Evolutionary conservation across 2,888 invertebrate species (phyloP).

Genomic region (Diachrysia chrysitis): DNA sequence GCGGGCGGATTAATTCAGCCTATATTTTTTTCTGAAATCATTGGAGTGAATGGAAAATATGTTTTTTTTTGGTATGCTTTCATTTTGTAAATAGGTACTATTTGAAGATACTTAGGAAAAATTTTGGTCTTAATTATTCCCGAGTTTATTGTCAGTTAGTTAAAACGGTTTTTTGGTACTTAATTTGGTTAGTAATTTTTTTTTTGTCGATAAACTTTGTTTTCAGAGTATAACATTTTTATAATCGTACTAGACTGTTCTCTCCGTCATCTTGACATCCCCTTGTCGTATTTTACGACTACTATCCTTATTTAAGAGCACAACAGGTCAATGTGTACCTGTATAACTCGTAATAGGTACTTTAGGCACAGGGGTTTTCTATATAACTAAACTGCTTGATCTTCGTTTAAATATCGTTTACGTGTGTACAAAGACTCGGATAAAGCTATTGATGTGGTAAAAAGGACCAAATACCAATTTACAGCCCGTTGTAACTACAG

Average conservation of each 20-base stretch:
- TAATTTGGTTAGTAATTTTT: neutral
- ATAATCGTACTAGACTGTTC: neutral
- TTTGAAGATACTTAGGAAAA: neutral
- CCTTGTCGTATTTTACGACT: neutral
- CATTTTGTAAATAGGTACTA: neutral
- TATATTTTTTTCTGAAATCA: conserved; percentile 39
- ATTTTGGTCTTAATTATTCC: neutral
- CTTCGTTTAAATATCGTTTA: no score
- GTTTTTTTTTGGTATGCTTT: conserved; percentile 16
- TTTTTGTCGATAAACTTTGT: neutral
- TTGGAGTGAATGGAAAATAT: conserved; percentile 26
- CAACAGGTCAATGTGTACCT: neutral
- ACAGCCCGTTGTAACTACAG: conserved; percentile 21
- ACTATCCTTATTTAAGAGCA: neutral
- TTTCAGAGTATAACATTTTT: neutral
- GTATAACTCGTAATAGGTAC: no score
- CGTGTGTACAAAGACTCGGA: no score
- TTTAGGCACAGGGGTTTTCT: no score
- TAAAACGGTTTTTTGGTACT: neutral
- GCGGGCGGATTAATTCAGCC: conserved; percentile 14
- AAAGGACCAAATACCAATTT: conserved; percentile 3
- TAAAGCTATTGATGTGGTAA: conserved; percentile 26
- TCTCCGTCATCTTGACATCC: neutral
- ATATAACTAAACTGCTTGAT: no score
- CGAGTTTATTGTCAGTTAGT: neutral